A percentile compares a stretch with the other conserved stretches of the same genome.
These are phyloP conservation scores for Arnoldichthys spilopterus DNA, from an alignment of 2,797 vertebrate species.

Conservation along the genomic window DNA sequence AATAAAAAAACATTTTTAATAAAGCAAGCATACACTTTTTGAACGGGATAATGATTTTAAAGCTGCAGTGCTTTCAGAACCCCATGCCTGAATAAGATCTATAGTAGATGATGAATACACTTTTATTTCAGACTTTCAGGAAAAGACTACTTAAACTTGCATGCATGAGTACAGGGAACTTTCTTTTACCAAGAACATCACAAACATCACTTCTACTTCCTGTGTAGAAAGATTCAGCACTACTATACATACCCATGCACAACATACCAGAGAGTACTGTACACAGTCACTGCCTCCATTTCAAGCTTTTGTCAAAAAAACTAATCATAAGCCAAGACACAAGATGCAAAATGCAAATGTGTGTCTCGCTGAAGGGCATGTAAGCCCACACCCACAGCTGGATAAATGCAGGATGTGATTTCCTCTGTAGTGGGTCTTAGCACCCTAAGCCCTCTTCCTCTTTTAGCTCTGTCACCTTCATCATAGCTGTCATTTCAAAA, in stretches of 20 bases:
- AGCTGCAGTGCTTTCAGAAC: background rate
- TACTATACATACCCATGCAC: background rate
- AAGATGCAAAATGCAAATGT: background rate
- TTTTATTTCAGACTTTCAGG: too few species aligned
- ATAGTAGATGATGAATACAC: too few species aligned
- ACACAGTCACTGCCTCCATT: background rate
- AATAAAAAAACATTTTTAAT: too few species aligned
- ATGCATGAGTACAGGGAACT: background rate
- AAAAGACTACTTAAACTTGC: background rate
- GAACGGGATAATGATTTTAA: too few species aligned
- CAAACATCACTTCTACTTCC: background rate
- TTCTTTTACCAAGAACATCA: background rate
- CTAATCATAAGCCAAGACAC: background rate
- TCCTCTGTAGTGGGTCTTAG: conserved; percentile 43
- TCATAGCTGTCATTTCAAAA: background rate
- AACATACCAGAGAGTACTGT: background rate
- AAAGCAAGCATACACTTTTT: too few species aligned
- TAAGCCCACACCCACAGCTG: conserved; percentile 38
- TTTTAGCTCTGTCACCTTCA: conserved; percentile 36
- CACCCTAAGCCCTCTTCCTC: conserved; percentile 29
- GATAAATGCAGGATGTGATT: conserved; percentile 37
- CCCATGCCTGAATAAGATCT: background rate
- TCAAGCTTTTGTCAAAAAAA: background rate
- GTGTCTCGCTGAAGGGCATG: conserved; percentile 24
- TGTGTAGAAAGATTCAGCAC: conserved; percentile 4